Evolutionary conservation across 2,797 vertebrate species (phyloP).

Genomic region (Tenualosa thibaudeaui): DNA sequence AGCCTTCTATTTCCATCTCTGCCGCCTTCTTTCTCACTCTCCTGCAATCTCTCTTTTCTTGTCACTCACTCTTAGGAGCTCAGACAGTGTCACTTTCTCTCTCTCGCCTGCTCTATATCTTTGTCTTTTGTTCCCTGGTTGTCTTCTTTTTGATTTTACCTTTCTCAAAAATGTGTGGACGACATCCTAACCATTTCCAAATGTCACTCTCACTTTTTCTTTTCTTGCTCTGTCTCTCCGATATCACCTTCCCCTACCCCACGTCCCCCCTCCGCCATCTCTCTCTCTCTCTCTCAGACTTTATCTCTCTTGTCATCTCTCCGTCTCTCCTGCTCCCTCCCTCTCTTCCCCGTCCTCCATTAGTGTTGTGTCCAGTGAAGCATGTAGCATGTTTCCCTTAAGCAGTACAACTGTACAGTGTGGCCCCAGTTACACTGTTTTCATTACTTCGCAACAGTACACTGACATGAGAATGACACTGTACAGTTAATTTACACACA

Average conservation of each 20-base stretch:
- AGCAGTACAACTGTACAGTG: neutral
- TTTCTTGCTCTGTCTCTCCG: neutral
- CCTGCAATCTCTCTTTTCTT: neutral
- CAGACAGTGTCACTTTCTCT: neutral
- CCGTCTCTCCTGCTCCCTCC: neutral
- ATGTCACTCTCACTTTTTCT: neutral
- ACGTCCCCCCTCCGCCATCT: neutral
- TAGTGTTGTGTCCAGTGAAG: neutral
- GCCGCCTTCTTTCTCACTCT: neutral
- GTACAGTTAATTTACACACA: neutral
- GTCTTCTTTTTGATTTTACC: neutral
- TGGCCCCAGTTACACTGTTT: too few species aligned
- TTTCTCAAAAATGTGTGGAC: neutral
- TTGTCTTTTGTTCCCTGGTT: neutral
- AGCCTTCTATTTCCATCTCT: conserved; percentile 9
- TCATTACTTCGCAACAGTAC: neutral
- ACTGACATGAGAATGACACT: too few species aligned
- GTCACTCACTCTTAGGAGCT: neutral
- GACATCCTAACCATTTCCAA: neutral
- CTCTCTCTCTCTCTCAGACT: neutral
- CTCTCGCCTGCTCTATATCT: neutral
- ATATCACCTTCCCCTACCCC: neutral
- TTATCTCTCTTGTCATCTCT: neutral
- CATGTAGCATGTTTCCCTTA: conserved; percentile 7
- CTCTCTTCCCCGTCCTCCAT: neutral